Conservation (phyloP, 2,888 invertebrate genomes). For the Cerceris ruficornis region DNA sequence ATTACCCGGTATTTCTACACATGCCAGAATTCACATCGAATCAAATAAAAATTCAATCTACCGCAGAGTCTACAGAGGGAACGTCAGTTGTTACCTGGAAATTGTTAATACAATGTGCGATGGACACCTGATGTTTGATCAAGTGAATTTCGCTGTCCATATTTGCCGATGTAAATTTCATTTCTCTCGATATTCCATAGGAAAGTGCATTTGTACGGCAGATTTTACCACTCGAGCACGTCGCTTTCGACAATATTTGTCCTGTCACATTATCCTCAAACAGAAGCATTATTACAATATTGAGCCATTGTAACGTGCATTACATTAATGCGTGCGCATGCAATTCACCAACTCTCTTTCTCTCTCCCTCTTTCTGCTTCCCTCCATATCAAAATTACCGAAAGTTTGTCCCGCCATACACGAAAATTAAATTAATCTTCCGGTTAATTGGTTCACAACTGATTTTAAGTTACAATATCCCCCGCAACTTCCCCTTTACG, state of each 20-base stretch:
- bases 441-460: no score
- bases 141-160: constrained; percentile 39
- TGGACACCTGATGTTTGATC: constrained; percentile 27
- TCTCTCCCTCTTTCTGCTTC: no score
- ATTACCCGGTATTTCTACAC: no score
- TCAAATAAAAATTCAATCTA: background rate
- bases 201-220: constrained; percentile 10
- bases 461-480: no score
- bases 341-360: background rate
- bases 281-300: background rate
- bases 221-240: constrained; percentile 12
- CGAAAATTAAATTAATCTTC: no score
- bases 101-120: constrained; percentile 20
- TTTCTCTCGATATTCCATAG: constrained; percentile 18
- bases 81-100: constrained; percentile 14
- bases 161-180: constrained; percentile 44
- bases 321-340: background rate
- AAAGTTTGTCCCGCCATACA: no score
- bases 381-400: no score
- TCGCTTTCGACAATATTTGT: constrained; percentile 24
- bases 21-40: background rate
- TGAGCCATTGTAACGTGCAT: background rate
- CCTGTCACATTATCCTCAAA: constrained; percentile 5
- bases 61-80: background rate
- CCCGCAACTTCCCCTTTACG: no score